phyloP scores from a whole-genome alignment of 1,140 invertebrate genomes.

The Apis laboriosa region DNA sequence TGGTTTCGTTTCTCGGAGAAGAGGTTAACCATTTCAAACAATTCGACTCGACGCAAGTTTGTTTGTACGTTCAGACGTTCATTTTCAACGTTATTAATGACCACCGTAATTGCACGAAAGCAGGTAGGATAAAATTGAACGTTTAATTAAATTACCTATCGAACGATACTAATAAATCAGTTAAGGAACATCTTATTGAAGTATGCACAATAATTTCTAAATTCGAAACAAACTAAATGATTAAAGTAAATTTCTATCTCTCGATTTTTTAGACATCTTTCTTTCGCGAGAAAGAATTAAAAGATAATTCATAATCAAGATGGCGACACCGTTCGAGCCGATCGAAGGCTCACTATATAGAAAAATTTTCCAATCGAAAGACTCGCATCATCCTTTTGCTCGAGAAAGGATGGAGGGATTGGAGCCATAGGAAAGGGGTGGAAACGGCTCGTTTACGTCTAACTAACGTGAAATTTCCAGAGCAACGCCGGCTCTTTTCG shows the following conservation, averaged over 20 bases:
- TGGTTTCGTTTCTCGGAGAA: slow-evolving; percentile 44
- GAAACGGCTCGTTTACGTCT: slow-evolving; percentile 63
- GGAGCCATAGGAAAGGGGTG: slow-evolving; percentile 34
- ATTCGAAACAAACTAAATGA: no score
- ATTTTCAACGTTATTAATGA: slow-evolving; percentile 17
- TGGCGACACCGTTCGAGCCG: not conserved
- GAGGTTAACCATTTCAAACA: slow-evolving; percentile 48
- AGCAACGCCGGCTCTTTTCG: slow-evolving; percentile 43
- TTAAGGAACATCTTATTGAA: not conserved
- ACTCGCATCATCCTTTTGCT: not conserved
- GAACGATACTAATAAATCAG: not conserved
- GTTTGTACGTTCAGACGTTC: slow-evolving; percentile 16
- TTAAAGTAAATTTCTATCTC: no score
- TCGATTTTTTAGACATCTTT: not conserved
- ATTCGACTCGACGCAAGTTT: slow-evolving; percentile 2
- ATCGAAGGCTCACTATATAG: not conserved
- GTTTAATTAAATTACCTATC: not conserved
- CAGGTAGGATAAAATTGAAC: not conserved
- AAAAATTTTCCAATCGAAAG: not conserved
- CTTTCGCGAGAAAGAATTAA: not conserved
- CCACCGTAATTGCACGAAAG: not conserved
- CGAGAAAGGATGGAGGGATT: slow-evolving; percentile 55
- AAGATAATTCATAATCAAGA: not conserved
- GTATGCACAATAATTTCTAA: no score
- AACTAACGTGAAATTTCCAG: slow-evolving; percentile 66